Conservation (phyloP, 2,888 invertebrate genomes). For the Scaptomyza parva region DNA sequence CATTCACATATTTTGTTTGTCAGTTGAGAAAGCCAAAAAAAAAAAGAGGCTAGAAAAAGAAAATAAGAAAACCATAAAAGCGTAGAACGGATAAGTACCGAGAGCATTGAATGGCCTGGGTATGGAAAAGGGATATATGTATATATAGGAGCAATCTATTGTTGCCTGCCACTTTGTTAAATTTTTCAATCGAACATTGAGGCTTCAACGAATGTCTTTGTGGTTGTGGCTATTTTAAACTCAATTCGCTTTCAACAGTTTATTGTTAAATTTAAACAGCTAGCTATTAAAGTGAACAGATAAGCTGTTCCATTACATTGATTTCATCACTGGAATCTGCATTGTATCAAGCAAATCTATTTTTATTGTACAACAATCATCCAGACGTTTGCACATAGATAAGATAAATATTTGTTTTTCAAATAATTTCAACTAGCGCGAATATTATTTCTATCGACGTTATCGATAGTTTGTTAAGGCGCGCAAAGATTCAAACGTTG, state of each 20-base stretch:
- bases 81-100: constrained; percentile 52
- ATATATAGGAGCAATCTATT: constrained; percentile 48
- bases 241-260: constrained; percentile 27
- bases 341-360: not conserved
- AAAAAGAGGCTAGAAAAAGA: constrained; percentile 17
- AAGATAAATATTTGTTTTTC: constrained; percentile 11
- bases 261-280: constrained; percentile 22
- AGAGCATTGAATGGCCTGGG: constrained; percentile 18
- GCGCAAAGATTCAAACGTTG: not conserved
- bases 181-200: constrained; percentile 66
- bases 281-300: not conserved
- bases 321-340: not conserved
- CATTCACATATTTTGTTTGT: constrained; percentile 47
- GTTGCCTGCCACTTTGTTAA: constrained; percentile 66
- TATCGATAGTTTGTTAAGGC: constrained; percentile 22
- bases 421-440: constrained; percentile 32
- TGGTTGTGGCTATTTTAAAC: constrained; percentile 54
- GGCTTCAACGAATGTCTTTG: constrained; percentile 52
- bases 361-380: constrained; percentile 1
- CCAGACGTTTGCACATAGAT: not conserved
- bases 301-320: not conserved
- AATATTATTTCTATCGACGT: constrained; percentile 10
- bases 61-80: constrained; percentile 55
- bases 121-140: constrained; percentile 2
- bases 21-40: constrained; percentile 41